Conservation (phyloP, 1,140 invertebrate genomes). For the Mercenaria mercenaria region DNA sequence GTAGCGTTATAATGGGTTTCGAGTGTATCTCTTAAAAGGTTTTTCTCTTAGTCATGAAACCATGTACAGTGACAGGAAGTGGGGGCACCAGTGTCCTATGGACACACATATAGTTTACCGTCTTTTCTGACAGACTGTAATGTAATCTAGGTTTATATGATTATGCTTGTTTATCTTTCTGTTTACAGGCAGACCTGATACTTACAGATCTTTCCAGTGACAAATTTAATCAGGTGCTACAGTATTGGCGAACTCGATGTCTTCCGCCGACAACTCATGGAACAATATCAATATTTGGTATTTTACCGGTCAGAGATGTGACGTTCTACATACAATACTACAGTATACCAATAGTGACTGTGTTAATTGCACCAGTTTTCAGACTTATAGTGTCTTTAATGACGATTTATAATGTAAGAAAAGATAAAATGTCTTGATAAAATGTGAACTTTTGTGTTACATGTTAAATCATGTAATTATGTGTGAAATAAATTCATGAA, state of each 20-base stretch:
- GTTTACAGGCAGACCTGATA: constrained; percentile 77
- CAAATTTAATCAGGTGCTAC: constrained; percentile 70
- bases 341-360: constrained; percentile 80
- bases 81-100: no score
- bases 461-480: no score
- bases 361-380: constrained; percentile 79
- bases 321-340: constrained; percentile 83
- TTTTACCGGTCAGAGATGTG: constrained; percentile 77
- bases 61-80: no score
- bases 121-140: no score
- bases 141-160: no score
- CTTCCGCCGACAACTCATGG: constrained; percentile 76
- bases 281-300: constrained; percentile 76
- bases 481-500: no score
- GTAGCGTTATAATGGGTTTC: no score
- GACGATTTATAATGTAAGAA: constrained; percentile 71
- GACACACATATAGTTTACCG: no score
- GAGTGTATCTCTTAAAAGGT: no score
- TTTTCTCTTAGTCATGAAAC: no score
- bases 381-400: constrained; percentile 77
- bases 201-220: constrained; percentile 72
- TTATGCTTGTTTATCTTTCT: constrained; percentile 71
- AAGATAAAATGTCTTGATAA: constrained; percentile 23
- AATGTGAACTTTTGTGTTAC: no score
- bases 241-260: constrained; percentile 78